These are phyloP conservation scores for Prietella phreatophila DNA, from an alignment of 2,113 vertebrate genomes.

Conservation along the genomic window DNA sequence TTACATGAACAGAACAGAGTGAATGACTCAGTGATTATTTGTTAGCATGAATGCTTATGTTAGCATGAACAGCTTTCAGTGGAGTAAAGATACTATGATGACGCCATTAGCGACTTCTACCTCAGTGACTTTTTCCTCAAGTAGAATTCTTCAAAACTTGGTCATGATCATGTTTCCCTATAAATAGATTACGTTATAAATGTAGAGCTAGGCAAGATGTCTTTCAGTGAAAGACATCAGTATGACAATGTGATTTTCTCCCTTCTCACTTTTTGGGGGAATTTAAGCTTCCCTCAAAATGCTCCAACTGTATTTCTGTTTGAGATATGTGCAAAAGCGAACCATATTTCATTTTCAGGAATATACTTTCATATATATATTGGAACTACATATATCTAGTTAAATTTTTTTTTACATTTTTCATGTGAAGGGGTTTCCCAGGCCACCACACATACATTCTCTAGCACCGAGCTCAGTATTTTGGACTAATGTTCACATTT, in stretches of 20 bases:
- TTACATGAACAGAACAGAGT: background rate
- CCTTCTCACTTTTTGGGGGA: background rate
- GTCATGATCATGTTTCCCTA: background rate
- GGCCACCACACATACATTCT: background rate
- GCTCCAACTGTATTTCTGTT: background rate
- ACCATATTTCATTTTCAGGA: background rate
- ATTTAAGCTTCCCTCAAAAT: background rate
- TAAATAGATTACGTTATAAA: background rate
- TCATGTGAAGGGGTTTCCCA: background rate
- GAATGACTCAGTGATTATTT: background rate
- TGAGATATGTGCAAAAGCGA: background rate
- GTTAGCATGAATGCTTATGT: background rate
- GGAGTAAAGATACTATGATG: background rate
- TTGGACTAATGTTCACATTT: constrained; percentile 37
- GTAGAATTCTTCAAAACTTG: background rate
- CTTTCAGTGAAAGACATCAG: background rate
- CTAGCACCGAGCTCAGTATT: background rate
- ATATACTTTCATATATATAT: background rate
- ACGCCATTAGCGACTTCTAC: background rate
- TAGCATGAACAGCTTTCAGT: background rate
- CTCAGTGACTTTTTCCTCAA: too few species aligned
- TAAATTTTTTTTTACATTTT: too few species aligned
- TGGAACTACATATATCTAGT: background rate
- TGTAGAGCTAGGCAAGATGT: background rate
- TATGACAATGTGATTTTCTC: background rate